Conservation (phyloP, 23 tunicate genomes). For the Phallusia fumigata region DNA sequence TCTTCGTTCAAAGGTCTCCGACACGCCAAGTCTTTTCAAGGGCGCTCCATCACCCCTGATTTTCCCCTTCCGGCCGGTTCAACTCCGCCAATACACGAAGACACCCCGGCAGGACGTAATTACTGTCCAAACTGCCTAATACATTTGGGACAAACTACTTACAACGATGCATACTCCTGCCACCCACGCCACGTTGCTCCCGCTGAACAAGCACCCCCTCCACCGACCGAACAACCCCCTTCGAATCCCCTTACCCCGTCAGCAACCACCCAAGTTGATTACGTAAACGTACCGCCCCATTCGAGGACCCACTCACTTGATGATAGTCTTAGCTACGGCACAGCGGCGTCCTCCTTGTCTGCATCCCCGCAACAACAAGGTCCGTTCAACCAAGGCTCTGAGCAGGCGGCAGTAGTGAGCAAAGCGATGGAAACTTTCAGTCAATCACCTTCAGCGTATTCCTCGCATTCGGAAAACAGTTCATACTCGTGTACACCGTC, state of each 20-base stretch:
- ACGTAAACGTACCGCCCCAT: conserved; percentile 50
- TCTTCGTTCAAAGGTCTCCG: not conserved
- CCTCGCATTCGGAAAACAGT: conserved; percentile 28
- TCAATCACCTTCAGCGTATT: conserved; percentile 33
- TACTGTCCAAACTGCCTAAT: conserved; percentile 32
- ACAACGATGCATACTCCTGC: not conserved
- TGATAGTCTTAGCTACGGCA: conserved; percentile 57
- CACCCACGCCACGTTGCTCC: not conserved
- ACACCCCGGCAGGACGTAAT: conserved; percentile 8
- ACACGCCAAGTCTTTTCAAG: conserved; percentile 13
- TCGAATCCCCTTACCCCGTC: conserved; percentile 27
- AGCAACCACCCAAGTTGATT: conserved; percentile 20
- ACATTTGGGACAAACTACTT: conserved; percentile 1
- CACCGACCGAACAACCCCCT: conserved; percentile 44
- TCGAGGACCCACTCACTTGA: conserved; percentile 69
- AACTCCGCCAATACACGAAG: conserved; percentile 34
- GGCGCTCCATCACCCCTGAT: conserved; percentile 17
- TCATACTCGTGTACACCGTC: conserved; percentile 13
- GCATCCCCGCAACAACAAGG: conserved; percentile 42
- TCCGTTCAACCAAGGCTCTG: not conserved
- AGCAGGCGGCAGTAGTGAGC: not conserved
- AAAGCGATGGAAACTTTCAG: conserved; percentile 11
- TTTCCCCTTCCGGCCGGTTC: conserved; percentile 18
- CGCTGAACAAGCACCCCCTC: conserved; percentile 42
- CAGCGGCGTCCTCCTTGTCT: conserved; percentile 55